Evolutionary conservation across 2,113 vertebrate genomes (phyloP), one percentile per base, ranked within the genome.

Genomic region (Irena cyanogastra): DNA sequence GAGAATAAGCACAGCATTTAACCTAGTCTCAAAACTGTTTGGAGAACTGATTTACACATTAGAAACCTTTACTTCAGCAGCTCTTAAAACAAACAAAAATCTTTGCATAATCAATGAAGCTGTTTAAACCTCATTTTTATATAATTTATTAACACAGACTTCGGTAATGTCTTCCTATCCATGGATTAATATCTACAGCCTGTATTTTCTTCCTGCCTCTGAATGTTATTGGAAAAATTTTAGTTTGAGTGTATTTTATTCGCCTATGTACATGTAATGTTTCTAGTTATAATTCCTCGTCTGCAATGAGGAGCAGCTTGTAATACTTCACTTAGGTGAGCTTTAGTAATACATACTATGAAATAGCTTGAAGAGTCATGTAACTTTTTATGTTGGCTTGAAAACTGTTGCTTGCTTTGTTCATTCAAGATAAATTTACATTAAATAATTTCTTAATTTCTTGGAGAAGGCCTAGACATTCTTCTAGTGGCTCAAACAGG

Each of bases 1-100:
- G 78, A 75, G 87, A 90, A 64, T 79, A 57, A 93, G 49, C 49
- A 72, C n/a, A 93, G 92, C 82, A 87, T 94, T 93, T 96, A 95
- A 79, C 92, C 78, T n/a, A 88, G 49, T 88, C 75, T 44, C 70
- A 91, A 70, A 91, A 65, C 30, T 44, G 44, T 87, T 76, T 41
- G 41, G 84, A 87, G 41, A 90, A 53, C 30, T 24, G 71, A 72
- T 83, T 76, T 84, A 11, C 24, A 3, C 64, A 11, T 68, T 47
- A 52, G 70, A 89, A 90, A 69, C 28, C 7, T 76, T 85, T 90
- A 71, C 53, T 87, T 37, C 14, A 65, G 41, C 65, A 76, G 16
- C 53, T 68, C 9, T 69, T 82, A 64, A 96, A 93, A 49, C 8
- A 53, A 68, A 41, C 9, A 22, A 69, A 89, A 42, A 54, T 42